Percentiles rank a stretch among this genome's conserved stretches.
Conservation (phyloP, 2,797 vertebrate genomes). For the Alouatta caraya region DNA sequence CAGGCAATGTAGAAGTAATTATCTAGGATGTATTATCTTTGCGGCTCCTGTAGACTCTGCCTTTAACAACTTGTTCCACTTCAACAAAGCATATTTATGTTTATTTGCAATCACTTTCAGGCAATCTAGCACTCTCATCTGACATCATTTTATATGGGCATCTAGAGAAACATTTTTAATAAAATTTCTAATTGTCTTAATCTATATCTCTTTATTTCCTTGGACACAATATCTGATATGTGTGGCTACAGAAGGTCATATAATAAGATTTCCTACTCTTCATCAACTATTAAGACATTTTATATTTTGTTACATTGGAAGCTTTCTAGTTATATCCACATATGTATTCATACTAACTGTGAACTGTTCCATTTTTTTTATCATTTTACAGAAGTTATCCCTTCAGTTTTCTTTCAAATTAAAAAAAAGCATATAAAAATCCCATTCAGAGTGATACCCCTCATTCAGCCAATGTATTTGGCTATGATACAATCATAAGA, state of each 20-base stretch:
- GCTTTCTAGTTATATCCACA: not conserved
- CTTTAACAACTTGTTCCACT: not conserved
- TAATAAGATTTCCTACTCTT: not conserved
- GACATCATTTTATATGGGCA: not conserved
- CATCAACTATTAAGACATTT: not conserved
- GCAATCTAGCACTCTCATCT: not conserved
- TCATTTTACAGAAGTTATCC: not conserved
- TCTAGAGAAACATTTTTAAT: not conserved
- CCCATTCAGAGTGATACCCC: not conserved
- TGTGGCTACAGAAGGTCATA: not conserved
- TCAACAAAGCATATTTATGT: not conserved
- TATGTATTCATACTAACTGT: not conserved
- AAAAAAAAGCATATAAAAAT: not conserved
- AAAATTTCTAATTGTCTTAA: not conserved
- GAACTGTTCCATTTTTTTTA: not conserved
- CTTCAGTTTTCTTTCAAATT: not conserved
- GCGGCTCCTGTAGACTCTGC: not conserved
- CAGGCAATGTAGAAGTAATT: not conserved
- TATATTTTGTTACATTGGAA: not conserved
- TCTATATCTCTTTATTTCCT: not conserved
- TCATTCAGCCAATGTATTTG: not conserved
- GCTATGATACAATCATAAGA: not conserved
- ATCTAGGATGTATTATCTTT: not conserved
- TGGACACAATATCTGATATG: not conserved
- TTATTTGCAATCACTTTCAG: not conserved